phyloP scores from a whole-genome alignment of 2,888 invertebrate genomes.

The Macrosoma leucophasiata region DNA sequence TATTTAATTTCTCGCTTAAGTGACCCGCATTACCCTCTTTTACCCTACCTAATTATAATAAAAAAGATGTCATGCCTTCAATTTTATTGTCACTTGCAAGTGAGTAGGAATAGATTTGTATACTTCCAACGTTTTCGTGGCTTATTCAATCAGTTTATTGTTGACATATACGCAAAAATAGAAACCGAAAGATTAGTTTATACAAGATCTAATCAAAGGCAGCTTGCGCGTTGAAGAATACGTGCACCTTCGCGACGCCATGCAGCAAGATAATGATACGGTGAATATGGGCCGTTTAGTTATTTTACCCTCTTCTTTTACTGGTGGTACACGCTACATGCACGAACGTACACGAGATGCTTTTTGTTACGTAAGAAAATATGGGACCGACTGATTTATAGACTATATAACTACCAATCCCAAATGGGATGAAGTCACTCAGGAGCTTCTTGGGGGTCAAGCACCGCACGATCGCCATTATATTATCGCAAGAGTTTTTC shows the following conservation, averaged over 20 bases:
- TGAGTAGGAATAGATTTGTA: neutral
- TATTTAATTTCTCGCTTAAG: constrained; percentile 22
- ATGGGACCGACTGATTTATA: constrained; percentile 1
- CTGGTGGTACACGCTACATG: constrained; percentile 7
- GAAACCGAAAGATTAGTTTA: neutral
- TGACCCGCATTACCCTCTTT: constrained; percentile 17
- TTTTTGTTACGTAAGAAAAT: constrained; percentile 4
- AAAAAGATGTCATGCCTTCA: neutral
- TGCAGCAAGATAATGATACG: constrained; percentile 6
- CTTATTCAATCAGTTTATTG: no score
- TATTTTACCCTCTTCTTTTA: constrained; percentile 16
- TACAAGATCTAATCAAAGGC: neutral
- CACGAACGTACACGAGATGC: constrained; percentile 5
- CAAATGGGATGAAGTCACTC: constrained; percentile 1
- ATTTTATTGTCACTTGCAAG: neutral
- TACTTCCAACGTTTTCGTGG: neutral
- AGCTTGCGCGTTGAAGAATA: constrained; percentile 11
- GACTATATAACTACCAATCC: constrained; percentile 2
- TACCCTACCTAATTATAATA: constrained; percentile 11
- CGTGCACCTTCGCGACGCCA: constrained; percentile 11
- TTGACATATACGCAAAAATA: neutral
- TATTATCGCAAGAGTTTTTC: constrained; percentile 23
- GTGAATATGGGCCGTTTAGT: constrained; percentile 10
- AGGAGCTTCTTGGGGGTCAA: constrained; percentile 3
- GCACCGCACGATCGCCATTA: constrained; percentile 20